These are phyloP conservation scores for Ceratosolen fusciceps DNA, from an alignment of 1,140 invertebrate species.

Conservation along the genomic window DNA sequence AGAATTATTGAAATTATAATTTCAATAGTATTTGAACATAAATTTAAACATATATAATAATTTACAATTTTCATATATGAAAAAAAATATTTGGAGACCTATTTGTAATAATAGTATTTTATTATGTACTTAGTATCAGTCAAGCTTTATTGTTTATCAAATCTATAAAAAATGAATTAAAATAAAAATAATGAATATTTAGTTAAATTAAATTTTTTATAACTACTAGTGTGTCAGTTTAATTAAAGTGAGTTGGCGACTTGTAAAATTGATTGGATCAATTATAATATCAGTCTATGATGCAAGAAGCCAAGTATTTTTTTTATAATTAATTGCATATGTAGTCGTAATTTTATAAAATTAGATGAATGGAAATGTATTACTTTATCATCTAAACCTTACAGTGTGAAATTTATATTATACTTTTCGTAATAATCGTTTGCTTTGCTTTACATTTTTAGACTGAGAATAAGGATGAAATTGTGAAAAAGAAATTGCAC, in stretches of 20 bases:
- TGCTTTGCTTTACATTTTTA: slow-evolving; percentile 1
- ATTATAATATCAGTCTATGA: slow-evolving; percentile 37
- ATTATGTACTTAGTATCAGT: too few species aligned
- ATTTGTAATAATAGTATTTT: too few species aligned
- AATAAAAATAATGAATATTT: too few species aligned
- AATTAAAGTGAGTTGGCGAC: slow-evolving; percentile 11
- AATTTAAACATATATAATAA: too few species aligned
- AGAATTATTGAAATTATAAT: too few species aligned
- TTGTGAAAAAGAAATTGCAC: slow-evolving; percentile 34
- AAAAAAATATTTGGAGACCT: too few species aligned
- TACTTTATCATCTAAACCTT: slow-evolving; percentile 10
- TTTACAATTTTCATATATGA: too few species aligned
- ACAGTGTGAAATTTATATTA: slow-evolving; percentile 21
- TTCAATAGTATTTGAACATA: too few species aligned
- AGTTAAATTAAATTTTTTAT: not conserved
- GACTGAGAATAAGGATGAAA: slow-evolving; percentile 24
- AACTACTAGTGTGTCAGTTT: slow-evolving; percentile 28
- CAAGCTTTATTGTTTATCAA: too few species aligned
- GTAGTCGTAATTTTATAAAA: slow-evolving; percentile 29
- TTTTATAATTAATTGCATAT: slow-evolving; percentile 31
- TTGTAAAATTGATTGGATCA: slow-evolving; percentile 37
- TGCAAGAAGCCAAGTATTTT: slow-evolving; percentile 13
- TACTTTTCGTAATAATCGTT: not conserved
- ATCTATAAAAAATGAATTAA: too few species aligned
- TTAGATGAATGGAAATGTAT: not conserved